Evolutionary conservation across 2,113 vertebrate species (phyloP), one percentile per base, ranked within the genome.

Genomic region (Tautogolabrus adspersus): DNA sequence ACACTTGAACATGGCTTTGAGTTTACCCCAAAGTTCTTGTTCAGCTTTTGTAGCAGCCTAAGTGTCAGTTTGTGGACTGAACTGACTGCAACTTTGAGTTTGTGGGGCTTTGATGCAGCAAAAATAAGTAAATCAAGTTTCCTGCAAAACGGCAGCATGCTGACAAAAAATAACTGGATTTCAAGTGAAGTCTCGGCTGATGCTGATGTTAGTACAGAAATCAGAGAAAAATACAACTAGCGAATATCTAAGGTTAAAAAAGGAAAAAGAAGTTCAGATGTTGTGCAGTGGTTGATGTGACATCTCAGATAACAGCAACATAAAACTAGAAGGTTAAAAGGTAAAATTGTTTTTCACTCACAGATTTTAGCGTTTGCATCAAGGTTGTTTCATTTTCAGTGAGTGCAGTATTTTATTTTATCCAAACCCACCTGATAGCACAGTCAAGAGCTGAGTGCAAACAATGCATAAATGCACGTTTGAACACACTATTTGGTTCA

Each of bases 1-100:
- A 42, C 30, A 66, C 55, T 64, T 62, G 55, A 47, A 73, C 37
- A 40, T 15, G 7, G 47, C 47, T 49, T 49, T 9, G 72, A 61
- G 38, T 66, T 54, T 5, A 46, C n/a, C 30, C 11, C 22, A 19
- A 9, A 42, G 38, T 77, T 64, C 37, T 12, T 13, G 34, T 54
- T 16, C 73, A 44, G 34, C 26, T 23, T 58, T 30, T 56, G 16
- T 62, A 62, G 34, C 23, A 62, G 61, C 21, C 10, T 7, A 3
- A 8, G 34, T 42, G 59, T 60, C 55, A 54, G 26, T 55, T 44
- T 68, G 46, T 22, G 22, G 18, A 44, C 57, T 37, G 49, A 49
- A 11, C n/a, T 22, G 56, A 71, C 42, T 37, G 8, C 15, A 42
- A 23, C 22, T 56, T 5, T n/a, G 18, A 40, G 15, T 52, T 10